Conservation (phyloP, 2,888 invertebrate genomes). For the Hemithea aestivaria region DNA sequence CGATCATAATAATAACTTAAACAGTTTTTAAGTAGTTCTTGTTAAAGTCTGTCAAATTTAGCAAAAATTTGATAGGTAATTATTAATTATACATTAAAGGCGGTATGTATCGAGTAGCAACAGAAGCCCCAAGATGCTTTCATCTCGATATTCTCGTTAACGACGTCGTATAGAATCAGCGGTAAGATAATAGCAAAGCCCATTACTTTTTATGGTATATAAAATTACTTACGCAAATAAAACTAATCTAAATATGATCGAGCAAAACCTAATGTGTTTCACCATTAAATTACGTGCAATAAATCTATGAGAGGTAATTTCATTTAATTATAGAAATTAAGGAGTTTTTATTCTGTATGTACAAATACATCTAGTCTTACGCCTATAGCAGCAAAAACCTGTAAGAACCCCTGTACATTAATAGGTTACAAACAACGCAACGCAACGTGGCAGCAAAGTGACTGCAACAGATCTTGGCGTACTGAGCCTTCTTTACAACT, state of each 20-base stretch:
- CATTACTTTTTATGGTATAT: constrained; percentile 46
- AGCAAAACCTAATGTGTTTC: constrained; percentile 21
- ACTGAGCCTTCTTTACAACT: too few relatives aligned
- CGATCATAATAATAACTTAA: too few relatives aligned
- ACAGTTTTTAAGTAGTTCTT: too few relatives aligned
- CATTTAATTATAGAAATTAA: constrained; percentile 28
- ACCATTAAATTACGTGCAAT: constrained; percentile 29
- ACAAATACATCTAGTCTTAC: constrained; percentile 12
- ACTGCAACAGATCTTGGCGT: too few relatives aligned
- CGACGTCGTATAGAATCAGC: constrained; percentile 28
- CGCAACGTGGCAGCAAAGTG: too few relatives aligned
- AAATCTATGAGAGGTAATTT: constrained; percentile 30
- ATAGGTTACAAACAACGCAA: too few relatives aligned
- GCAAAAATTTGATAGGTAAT: too few relatives aligned
- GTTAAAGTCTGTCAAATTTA: too few relatives aligned
- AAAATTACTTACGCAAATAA: constrained; percentile 38
- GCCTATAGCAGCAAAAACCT: constrained; percentile 17
- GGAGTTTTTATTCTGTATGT: constrained; percentile 28
- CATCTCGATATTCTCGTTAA: constrained; percentile 23
- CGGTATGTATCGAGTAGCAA: constrained; percentile 1
- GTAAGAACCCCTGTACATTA: not conserved
- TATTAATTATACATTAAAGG: too few relatives aligned
- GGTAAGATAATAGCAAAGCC: constrained; percentile 30
- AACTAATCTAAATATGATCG: constrained; percentile 30
- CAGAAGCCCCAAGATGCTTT: constrained; percentile 4